Evolutionary conservation across 2,888 invertebrate genomes (phyloP).

Genomic region (Drosophila aldrichi): DNA sequence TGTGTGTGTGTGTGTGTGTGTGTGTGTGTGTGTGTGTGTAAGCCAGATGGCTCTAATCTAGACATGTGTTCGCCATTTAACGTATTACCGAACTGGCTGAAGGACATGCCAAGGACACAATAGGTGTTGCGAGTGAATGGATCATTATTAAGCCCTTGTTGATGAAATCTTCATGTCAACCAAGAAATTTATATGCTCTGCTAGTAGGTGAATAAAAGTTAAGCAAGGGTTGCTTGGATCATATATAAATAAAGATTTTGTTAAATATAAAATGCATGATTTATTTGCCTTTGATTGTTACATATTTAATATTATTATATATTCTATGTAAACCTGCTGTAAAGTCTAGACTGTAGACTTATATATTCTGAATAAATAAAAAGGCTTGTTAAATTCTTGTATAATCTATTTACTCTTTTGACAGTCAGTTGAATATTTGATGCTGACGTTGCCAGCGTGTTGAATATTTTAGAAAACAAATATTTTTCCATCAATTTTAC

Average conservation of each 20-base stretch:
- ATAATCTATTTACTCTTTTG: constrained; percentile 1
- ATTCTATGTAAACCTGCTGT: neutral
- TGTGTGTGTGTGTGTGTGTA: constrained; percentile 6
- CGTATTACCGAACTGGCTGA: constrained; percentile 28
- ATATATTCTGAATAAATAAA: neutral
- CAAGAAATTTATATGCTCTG: constrained; percentile 1
- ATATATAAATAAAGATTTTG: too few species aligned
- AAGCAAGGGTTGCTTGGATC: too few species aligned
- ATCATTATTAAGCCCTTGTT: constrained; percentile 1
- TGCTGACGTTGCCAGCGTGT: neutral
- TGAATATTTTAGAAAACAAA: constrained; percentile 3
- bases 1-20: constrained; percentile 7
- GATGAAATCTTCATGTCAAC: constrained; percentile 10
- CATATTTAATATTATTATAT: too few species aligned
- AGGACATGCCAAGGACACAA: constrained; percentile 21
- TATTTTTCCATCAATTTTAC: constrained; percentile 33
- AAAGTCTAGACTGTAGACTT: neutral
- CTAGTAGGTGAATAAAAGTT: neutral
- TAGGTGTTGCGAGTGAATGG: constrained; percentile 1
- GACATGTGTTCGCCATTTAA: constrained; percentile 15
- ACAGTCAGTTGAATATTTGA: constrained; percentile 3
- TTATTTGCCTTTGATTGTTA: neutral
- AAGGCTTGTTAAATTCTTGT: neutral
- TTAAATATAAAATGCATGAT: neutral
- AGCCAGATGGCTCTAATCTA: constrained; percentile 15